phyloP scores from a whole-genome alignment of 53 echinoderm and acorn worm species.

The Mesocentrotus franciscanus region DNA sequence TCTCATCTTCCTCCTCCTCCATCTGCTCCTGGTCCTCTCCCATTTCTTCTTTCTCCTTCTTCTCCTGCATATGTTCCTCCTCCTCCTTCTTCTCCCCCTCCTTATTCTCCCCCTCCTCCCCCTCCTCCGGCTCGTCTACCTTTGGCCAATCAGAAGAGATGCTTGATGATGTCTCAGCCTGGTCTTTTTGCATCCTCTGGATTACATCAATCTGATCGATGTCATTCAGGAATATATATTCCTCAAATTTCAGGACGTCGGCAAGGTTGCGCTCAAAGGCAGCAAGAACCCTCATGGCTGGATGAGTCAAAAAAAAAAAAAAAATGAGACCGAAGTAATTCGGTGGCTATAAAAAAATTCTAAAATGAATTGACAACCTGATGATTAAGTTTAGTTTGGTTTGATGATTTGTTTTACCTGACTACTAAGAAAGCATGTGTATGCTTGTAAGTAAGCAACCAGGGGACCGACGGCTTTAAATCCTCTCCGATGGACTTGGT shows the following conservation, averaged over 20 bases:
- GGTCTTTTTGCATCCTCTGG: not conserved
- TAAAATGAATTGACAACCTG: no score
- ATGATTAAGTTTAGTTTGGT: no score
- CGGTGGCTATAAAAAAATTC: no score
- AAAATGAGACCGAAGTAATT: not conserved
- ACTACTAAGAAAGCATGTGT: no score
- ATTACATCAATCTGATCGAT: not conserved
- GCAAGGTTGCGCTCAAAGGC: not conserved
- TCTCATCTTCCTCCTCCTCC: not conserved
- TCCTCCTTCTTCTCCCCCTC: not conserved
- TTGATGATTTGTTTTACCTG: no score
- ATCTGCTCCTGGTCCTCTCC: not conserved
- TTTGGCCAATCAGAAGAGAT: not conserved
- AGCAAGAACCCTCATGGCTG: not conserved
- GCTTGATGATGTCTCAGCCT: not conserved
- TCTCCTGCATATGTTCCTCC: not conserved
- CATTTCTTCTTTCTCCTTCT: not conserved
- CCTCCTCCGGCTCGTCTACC: not conserved
- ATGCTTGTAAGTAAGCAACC: no score
- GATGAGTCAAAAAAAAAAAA: not conserved
- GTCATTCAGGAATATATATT: not conserved
- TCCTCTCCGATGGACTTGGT: no score
- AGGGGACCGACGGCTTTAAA: no score
- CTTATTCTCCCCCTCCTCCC: not conserved
- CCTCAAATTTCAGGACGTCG: not conserved